Evolutionary conservation across 1,140 invertebrate species (phyloP).

Genomic region (Euura lappo): DNA sequence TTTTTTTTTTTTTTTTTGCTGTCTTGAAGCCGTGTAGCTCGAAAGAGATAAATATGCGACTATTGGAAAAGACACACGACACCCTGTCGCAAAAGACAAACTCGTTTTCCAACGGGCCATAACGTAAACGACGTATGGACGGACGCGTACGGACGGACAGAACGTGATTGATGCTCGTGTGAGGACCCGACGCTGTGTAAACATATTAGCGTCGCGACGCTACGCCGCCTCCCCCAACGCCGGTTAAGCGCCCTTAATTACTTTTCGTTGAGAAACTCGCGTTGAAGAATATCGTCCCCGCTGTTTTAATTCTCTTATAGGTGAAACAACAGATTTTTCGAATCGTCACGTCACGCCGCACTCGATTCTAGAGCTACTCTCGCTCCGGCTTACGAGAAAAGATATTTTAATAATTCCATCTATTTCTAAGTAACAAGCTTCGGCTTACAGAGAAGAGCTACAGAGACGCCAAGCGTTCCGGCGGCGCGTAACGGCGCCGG

Average conservation of each 20-base stretch:
- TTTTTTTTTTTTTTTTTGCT: background rate
- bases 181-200: conserved; percentile 51
- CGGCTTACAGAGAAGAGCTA: conserved; percentile 21
- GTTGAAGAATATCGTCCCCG: background rate
- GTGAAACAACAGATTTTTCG: too few relatives aligned
- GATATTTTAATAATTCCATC: conserved; percentile 11
- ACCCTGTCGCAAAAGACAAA: conserved; percentile 1
- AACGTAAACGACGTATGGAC: conserved; percentile 25
- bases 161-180: conserved; percentile 56
- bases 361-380: too few relatives aligned
- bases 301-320: too few relatives aligned
- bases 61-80: conserved; percentile 23
- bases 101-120: conserved; percentile 11
- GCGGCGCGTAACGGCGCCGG: conserved; percentile 45
- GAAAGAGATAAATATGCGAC: conserved; percentile 17
- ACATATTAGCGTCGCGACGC: conserved; percentile 50
- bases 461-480: conserved; percentile 30
- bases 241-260: conserved; percentile 45
- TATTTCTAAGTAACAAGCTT: conserved; percentile 27
- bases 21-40: background rate
- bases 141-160: conserved; percentile 36
- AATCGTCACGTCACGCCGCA: too few relatives aligned
- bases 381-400: background rate
- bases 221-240: background rate
- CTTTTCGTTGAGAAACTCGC: conserved; percentile 24